Evolutionary conservation across 2,797 vertebrate genomes (phyloP), one percentile per base, ranked within the genome.

Genomic region (Florisuga fusca): DNA sequence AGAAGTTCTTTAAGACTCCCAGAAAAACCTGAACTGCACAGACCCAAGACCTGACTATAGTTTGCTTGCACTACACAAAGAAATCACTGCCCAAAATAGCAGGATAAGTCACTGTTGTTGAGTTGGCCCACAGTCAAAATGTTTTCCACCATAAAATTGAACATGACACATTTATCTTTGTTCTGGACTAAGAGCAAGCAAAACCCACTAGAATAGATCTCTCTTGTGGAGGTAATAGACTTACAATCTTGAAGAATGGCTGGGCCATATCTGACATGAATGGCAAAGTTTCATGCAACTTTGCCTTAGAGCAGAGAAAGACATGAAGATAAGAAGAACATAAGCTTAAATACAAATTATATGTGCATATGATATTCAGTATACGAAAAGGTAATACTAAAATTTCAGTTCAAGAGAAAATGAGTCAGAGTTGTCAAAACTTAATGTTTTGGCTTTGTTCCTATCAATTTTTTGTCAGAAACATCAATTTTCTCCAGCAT

Each of bases 321-420:
- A 46, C 4, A 51, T 50, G 22, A 41, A 25, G 78, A 87, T 11
- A 90, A 45, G 62, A 83, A 15, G 14, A 85, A 83, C 18, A 48
- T 31, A 59, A 73, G 21, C 18, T 68, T 45, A 75, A 68, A 80
- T 29, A 34, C 5, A 87, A 57, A 11, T 68, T 64, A 48, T 27
- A 27, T 38, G 41, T 48, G 43, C 27, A 19, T 77, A 20, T 33
- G 9, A 54, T 84, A 69, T 73, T 53, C 88, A 81, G 11, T 45
- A 66, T 36, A 78, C 8, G 0, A 4, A 59, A 45, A 93, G 43
- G 15, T 80, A 41, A 72, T 69, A 63, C 48, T 46, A 87, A 87
- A 89, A 91, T 55, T 61, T 87, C 36, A 62, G 72, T 18, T 38
- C 48, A 72, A 80, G 54, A 91, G 27, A 89, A 93, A 92, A 87